Evolutionary conservation across 2,113 vertebrate species (phyloP).

Genomic region (Pelodiscus sinensis): DNA sequence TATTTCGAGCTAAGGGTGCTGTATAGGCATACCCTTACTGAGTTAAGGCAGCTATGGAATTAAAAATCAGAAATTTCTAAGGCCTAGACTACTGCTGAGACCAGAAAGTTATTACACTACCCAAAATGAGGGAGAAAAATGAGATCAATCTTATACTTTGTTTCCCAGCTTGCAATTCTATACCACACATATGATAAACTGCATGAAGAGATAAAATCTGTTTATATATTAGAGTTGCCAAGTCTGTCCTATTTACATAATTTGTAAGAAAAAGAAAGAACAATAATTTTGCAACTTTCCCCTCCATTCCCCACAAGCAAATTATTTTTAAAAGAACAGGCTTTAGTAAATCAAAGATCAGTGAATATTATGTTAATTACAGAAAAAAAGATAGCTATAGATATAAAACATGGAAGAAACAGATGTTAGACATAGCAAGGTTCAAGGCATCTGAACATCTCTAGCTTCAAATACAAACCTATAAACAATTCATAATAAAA

Average conservation of each 20-base stretch:
- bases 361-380: conserved; percentile 37
- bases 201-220: background rate
- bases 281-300: background rate
- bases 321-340: background rate
- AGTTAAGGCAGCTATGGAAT: background rate
- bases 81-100: background rate
- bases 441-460: conserved; percentile 35
- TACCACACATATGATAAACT: background rate
- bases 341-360: background rate
- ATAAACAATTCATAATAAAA: conserved; percentile 63
- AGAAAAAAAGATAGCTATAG: background rate
- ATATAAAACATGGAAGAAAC: background rate
- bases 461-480: conserved; percentile 68
- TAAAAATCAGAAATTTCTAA: background rate
- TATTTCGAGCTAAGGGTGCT: no score
- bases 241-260: background rate
- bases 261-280: background rate
- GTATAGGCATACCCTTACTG: no score
- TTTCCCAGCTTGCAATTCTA: background rate
- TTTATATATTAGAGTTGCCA: background rate
- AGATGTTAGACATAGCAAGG: conserved; percentile 18
- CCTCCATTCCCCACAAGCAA: background rate
- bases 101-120: background rate
- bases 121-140: background rate
- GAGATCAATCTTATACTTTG: fast-evolving